Conservation (phyloP, 2,888 invertebrate genomes). For the Byasa hedistus region DNA sequence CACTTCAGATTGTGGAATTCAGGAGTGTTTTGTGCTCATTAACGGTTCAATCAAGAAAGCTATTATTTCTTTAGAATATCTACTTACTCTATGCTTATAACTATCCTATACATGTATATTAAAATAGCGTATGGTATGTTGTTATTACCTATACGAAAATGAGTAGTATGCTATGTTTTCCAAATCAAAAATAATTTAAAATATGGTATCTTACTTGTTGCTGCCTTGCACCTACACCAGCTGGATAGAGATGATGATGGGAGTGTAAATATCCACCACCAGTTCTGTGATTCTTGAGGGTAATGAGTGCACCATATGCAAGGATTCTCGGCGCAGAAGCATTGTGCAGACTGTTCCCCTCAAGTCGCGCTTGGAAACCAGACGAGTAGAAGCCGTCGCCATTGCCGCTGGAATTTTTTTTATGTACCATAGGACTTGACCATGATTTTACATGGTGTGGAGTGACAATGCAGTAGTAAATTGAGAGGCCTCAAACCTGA, state of each 20-base stretch:
- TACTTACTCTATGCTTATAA: no score
- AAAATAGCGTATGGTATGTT: no score
- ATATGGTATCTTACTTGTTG: conserved; percentile 87
- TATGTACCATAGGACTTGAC: background rate
- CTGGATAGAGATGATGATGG: conserved; percentile 96
- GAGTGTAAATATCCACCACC: conserved; percentile 98
- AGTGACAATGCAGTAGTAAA: no score
- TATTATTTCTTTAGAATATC: no score
- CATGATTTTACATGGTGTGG: no score
- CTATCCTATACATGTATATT: no score
- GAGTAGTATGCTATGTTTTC: no score
- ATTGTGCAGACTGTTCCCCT: conserved; percentile 95
- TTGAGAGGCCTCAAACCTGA: background rate
- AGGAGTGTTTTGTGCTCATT: no score
- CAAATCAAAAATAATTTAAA: no score
- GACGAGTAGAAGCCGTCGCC: conserved; percentile 99
- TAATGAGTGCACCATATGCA: conserved; percentile 92
- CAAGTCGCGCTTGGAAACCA: conserved; percentile 94
- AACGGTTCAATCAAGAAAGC: no score
- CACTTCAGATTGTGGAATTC: no score
- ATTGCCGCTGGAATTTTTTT: conserved; percentile 84
- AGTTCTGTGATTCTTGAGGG: conserved; percentile 95
- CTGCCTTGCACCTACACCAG: conserved; percentile 92
- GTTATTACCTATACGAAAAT: no score
- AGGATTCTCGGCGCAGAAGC: conserved; percentile 94